A percentile compares a stretch with the other conserved stretches of the same genome.
Evolutionary conservation across 1,140 invertebrate genomes (phyloP).

Genomic region (Meloidogyne floridensis): DNA sequence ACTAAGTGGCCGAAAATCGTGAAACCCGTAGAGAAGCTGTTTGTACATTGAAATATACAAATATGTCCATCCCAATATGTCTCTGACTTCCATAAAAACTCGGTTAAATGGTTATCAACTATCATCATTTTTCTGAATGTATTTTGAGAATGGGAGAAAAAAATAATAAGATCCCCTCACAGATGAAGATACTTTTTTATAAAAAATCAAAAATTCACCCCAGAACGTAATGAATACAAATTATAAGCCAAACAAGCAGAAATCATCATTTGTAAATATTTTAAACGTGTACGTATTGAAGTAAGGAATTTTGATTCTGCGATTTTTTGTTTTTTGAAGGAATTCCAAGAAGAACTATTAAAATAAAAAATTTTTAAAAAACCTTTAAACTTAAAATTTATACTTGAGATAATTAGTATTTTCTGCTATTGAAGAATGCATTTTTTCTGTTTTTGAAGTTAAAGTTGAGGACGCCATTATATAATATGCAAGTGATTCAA

Average conservation of each 20-base stretch:
- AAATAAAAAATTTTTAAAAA: neutral
- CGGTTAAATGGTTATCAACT: too few species aligned
- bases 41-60: too few species aligned
- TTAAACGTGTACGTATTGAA: slow-evolving; percentile 23
- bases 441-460: slow-evolving; percentile 17
- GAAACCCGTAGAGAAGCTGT: too few species aligned
- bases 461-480: slow-evolving; percentile 24
- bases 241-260: slow-evolving; percentile 31
- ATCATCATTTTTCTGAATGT: too few species aligned
- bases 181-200: too few species aligned
- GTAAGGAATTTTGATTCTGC: slow-evolving; percentile 16
- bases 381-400: neutral
- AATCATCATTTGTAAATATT: slow-evolving; percentile 31
- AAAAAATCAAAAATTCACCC: slow-evolving; percentile 10
- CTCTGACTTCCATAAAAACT: too few species aligned
- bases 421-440: slow-evolving; percentile 26
- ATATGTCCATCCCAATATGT: too few species aligned
- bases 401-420: slow-evolving; percentile 35
- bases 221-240: slow-evolving; percentile 17
- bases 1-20: too few species aligned
- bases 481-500: slow-evolving; percentile 35
- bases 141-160: too few species aligned
- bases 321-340: slow-evolving; percentile 28
- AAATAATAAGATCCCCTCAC: too few species aligned
- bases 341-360: slow-evolving; percentile 9